These are phyloP conservation scores for Cantharis rustica DNA, from an alignment of 2,888 invertebrate species.

Conservation along the genomic window DNA sequence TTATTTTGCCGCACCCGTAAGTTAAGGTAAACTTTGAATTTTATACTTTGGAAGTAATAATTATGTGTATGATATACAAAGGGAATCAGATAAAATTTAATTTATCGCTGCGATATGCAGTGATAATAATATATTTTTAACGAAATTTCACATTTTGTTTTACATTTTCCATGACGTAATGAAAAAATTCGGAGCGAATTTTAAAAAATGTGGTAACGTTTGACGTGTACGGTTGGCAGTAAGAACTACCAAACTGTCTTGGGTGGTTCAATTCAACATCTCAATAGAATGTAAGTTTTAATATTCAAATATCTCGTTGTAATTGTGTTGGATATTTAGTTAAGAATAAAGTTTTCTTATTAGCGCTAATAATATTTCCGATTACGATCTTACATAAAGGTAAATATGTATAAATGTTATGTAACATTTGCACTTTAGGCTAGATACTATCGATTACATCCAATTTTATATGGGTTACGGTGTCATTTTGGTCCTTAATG, in stretches of 20 bases:
- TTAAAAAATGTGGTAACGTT: neutral
- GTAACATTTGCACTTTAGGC: constrained; percentile 23
- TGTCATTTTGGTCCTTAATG: constrained; percentile 13
- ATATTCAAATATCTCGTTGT: neutral
- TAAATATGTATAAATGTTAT: constrained; percentile 14
- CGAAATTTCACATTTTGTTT: neutral
- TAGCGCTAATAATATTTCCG: neutral
- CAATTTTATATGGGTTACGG: neutral
- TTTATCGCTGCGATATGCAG: neutral
- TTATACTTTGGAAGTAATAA: neutral
- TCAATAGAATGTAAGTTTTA: neutral
- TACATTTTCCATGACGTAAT: neutral
- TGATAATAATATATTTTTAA: neutral
- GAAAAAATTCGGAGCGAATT: neutral
- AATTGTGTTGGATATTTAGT: neutral
- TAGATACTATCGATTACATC: constrained; percentile 25
- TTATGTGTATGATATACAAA: neutral
- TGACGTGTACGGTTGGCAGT: neutral
- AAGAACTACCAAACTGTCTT: neutral
- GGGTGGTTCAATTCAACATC: neutral
- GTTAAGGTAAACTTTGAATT: neutral
- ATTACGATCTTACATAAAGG: neutral
- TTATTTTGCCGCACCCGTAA: neutral
- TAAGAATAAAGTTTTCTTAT: neutral
- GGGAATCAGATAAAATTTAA: neutral